phyloP scores from a whole-genome alignment of 2,797 vertebrate species.

The Cynodonichthys magdalenae region DNA sequence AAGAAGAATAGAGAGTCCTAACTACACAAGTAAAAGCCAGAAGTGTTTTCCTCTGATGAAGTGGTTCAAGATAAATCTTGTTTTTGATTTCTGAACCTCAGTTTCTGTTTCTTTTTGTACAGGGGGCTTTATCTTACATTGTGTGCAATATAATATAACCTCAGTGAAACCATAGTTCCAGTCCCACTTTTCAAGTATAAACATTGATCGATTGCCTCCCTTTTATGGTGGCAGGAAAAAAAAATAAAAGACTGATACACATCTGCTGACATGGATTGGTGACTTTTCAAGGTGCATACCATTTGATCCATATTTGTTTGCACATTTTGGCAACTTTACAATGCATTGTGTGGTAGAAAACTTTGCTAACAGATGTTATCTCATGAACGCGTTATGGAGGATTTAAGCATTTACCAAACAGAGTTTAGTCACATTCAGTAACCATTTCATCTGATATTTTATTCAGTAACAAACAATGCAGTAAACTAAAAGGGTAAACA shows the following conservation, averaged over 20 bases:
- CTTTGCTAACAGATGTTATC: no score
- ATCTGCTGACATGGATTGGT: not conserved
- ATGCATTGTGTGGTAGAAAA: no score
- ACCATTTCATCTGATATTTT: no score
- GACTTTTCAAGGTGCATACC: not conserved
- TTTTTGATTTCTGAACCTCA: constrained; percentile 65
- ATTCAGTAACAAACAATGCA: no score
- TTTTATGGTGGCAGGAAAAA: no score
- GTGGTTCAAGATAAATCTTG: constrained; percentile 69
- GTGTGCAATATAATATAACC: constrained; percentile 1
- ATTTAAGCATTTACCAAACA: no score
- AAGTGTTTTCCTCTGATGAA: constrained; percentile 70
- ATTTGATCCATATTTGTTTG: no score
- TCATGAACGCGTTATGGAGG: no score
- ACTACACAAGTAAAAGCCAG: constrained; percentile 63
- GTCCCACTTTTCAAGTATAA: not conserved
- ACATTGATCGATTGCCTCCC: no score
- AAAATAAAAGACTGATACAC: not conserved
- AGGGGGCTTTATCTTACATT: constrained; percentile 19
- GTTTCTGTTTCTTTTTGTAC: constrained; percentile 22
- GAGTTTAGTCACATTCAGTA: no score
- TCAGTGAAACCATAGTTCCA: not conserved
- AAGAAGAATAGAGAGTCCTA: constrained; percentile 54
- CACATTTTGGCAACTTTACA: no score
- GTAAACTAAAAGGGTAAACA: no score